Conservation (phyloP, 23 tunicate genomes). For the Clavelina lepadiformis region DNA sequence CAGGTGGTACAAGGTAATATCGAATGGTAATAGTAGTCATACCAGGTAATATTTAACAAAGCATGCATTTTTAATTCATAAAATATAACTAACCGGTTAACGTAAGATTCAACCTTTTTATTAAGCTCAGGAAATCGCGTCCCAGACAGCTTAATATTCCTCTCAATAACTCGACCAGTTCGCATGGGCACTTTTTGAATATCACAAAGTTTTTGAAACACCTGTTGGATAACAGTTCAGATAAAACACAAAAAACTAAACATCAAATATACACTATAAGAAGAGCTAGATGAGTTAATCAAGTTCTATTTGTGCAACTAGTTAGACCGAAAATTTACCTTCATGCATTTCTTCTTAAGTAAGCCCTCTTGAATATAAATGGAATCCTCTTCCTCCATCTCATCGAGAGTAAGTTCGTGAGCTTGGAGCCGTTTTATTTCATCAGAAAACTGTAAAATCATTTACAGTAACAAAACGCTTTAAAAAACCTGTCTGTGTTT, state of each 20-base stretch:
- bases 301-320: too few relatives aligned
- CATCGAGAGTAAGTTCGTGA: slow-evolving; percentile 51
- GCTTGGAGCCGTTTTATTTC: slow-evolving; percentile 61
- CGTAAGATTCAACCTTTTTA: slow-evolving; percentile 28
- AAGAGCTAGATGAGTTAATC: too few relatives aligned
- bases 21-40: too few relatives aligned
- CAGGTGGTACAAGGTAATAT: too few relatives aligned
- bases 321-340: slow-evolving; percentile 10
- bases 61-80: too few relatives aligned
- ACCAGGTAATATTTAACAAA: too few relatives aligned
- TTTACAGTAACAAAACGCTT: too few relatives aligned
- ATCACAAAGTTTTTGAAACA: slow-evolving; percentile 33
- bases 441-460: slow-evolving; percentile 34
- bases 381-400: slow-evolving; percentile 44
- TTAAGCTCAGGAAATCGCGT: slow-evolving; percentile 43
- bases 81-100: slow-evolving; percentile 36
- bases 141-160: slow-evolving; percentile 5
- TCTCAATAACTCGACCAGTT: slow-evolving; percentile 40
- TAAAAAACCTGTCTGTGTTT: too few relatives aligned
- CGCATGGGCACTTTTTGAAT: slow-evolving; percentile 5
- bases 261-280: not conserved
- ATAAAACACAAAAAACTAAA: not conserved
- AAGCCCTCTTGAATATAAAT: slow-evolving; percentile 42
- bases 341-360: slow-evolving; percentile 46
- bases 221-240: slow-evolving; percentile 8